phyloP scores from a whole-genome alignment of 2,797 vertebrate genomes.

The Staurois parvus region DNA sequence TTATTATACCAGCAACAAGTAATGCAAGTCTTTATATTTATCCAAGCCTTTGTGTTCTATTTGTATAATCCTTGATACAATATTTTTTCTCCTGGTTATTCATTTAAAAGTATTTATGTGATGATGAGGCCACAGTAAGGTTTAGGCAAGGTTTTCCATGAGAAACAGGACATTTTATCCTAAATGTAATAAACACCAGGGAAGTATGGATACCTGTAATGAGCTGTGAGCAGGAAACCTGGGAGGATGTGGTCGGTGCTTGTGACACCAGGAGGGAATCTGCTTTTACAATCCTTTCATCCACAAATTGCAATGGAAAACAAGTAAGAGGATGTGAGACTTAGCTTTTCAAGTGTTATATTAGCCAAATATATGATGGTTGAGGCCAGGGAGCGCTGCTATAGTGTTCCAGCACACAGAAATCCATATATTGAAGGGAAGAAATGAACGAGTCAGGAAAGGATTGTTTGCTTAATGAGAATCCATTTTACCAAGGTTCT shows the following conservation, averaged over 20 bases:
- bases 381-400: neutral
- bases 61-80: neutral
- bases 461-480: slow-evolving; percentile 39
- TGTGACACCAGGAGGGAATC: neutral
- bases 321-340: neutral
- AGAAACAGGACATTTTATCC: slow-evolving; percentile 27
- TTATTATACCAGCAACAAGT: neutral
- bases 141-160: slow-evolving; percentile 45
- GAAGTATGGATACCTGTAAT: slow-evolving; percentile 27
- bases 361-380: slow-evolving; percentile 4
- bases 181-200: neutral
- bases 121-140: neutral
- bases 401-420: slow-evolving; percentile 10
- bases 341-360: neutral
- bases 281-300: slow-evolving; percentile 37
- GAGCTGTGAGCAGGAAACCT: slow-evolving; percentile 45
- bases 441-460: slow-evolving; percentile 38
- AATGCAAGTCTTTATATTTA: neutral
- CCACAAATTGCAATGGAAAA: slow-evolving; percentile 1
- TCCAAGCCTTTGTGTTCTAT: neutral
- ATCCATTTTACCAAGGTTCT: slow-evolving; percentile 12
- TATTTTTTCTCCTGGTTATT: slow-evolving; percentile 6
- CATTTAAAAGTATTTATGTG: neutral
- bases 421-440: slow-evolving; percentile 48
- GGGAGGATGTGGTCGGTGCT: slow-evolving; percentile 11